Evolutionary conservation across 2,888 invertebrate genomes (phyloP).

Genomic region (Marronus borbonicus): DNA sequence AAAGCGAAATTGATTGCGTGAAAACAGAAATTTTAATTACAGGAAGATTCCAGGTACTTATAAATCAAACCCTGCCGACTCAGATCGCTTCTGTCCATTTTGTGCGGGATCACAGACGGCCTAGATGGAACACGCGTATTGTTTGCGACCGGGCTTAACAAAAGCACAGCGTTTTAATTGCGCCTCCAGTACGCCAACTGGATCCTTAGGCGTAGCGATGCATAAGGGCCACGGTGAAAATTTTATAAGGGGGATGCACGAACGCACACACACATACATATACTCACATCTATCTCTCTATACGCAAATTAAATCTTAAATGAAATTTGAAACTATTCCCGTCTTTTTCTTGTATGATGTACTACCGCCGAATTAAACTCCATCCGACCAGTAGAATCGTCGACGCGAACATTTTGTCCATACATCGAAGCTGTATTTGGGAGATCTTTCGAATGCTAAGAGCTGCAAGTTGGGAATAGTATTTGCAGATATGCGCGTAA

Average conservation of each 20-base stretch:
- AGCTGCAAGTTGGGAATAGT: background rate
- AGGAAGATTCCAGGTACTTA: slow-evolving; percentile 67
- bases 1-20: slow-evolving; percentile 51
- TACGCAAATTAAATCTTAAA: slow-evolving; percentile 71
- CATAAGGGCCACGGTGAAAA: slow-evolving; percentile 55
- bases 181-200: slow-evolving; percentile 53
- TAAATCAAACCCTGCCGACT: slow-evolving; percentile 63
- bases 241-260: slow-evolving; percentile 65
- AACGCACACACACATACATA: slow-evolving; percentile 13
- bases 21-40: slow-evolving; percentile 68
- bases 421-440: background rate
- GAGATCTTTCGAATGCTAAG: slow-evolving; percentile 10
- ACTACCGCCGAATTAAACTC: slow-evolving; percentile 40
- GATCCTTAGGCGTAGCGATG: slow-evolving; percentile 40
- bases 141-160: slow-evolving; percentile 68
- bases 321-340: slow-evolving; percentile 69
- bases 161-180: slow-evolving; percentile 68
- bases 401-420: slow-evolving; percentile 28
- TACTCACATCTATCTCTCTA: slow-evolving; percentile 61
- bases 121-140: slow-evolving; percentile 64
- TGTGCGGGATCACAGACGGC: slow-evolving; percentile 63
- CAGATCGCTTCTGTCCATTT: slow-evolving; percentile 62
- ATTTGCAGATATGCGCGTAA: too few species aligned
- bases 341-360: slow-evolving; percentile 59
- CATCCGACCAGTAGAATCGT: slow-evolving; percentile 26